These are phyloP conservation scores for Scaptodrosophila latifasciaeformis DNA, from an alignment of 2,888 invertebrate genomes.

Conservation along the genomic window DNA sequence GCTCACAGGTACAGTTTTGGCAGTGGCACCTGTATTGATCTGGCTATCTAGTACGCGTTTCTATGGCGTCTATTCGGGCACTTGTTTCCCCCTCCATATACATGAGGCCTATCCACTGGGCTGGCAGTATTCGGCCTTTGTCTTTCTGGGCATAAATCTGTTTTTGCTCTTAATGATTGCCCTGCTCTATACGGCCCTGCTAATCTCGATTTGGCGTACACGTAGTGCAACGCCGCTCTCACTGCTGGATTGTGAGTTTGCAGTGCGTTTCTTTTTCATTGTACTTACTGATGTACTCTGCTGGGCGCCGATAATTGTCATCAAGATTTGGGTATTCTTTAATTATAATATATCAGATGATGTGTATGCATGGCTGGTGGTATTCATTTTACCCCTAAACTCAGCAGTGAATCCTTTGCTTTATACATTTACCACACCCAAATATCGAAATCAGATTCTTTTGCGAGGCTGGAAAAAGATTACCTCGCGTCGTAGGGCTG, in stretches of 20 bases:
- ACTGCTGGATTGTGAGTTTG: constrained; percentile 80
- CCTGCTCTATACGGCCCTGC: constrained; percentile 79
- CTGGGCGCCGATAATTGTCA: constrained; percentile 82
- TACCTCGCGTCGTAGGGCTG: constrained; percentile 70
- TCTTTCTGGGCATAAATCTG: constrained; percentile 81
- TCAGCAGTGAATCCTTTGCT: constrained; percentile 81
- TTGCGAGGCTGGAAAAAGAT: constrained; percentile 74
- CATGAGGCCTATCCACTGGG: constrained; percentile 81
- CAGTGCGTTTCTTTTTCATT: constrained; percentile 81
- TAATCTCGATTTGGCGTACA: constrained; percentile 80
- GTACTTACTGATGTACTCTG: constrained; percentile 82
- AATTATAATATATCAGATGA: constrained; percentile 78
- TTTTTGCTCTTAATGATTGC: constrained; percentile 78
- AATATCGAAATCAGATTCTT: constrained; percentile 78
- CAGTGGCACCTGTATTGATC: constrained; percentile 80
- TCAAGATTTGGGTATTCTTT: constrained; percentile 79
- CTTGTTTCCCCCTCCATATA: constrained; percentile 83
- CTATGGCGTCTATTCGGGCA: constrained; percentile 80
- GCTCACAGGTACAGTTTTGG: constrained; percentile 78
- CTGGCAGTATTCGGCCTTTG: constrained; percentile 83
- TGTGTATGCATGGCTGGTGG: constrained; percentile 80
- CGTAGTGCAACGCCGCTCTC: constrained; percentile 78
- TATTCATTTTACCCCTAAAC: constrained; percentile 82
- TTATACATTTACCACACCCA: constrained; percentile 82
- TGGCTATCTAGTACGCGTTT: constrained; percentile 79